Evolutionary conservation across 1,140 invertebrate species (phyloP).

Genomic region (Nephila pilipes): DNA sequence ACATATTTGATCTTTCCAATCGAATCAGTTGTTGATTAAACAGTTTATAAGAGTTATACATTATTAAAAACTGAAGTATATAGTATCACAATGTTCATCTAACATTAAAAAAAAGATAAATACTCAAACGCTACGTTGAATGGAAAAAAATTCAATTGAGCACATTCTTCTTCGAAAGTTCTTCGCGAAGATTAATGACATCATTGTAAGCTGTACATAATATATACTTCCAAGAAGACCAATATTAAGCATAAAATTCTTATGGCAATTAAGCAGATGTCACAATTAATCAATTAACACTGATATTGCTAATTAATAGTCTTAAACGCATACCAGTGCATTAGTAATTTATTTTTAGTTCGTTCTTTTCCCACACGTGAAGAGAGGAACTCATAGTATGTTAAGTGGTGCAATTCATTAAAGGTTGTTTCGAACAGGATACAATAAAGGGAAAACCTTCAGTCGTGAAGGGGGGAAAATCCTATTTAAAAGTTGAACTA

Average conservation of each 20-base stretch:
- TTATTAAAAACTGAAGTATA: no score
- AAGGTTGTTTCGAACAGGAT: slow-evolving; percentile 7
- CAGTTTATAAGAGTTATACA: no score
- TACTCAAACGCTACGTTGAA: no score
- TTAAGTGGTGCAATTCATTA: neutral
- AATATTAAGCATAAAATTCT: neutral
- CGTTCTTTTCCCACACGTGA: neutral
- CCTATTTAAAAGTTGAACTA: neutral
- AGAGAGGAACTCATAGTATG: neutral
- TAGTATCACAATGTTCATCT: no score
- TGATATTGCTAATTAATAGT: slow-evolving; percentile 25
- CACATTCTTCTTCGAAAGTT: neutral
- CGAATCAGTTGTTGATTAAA: no score
- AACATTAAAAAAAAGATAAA: no score
- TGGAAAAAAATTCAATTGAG: neutral
- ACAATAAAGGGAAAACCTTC: neutral
- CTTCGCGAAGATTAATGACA: neutral
- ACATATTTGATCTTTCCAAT: no score
- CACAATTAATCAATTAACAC: slow-evolving; percentile 64
- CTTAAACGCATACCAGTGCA: neutral
- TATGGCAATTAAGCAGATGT: slow-evolving; percentile 31
- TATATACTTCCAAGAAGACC: neutral
- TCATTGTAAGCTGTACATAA: neutral
- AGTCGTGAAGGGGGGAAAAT: neutral
- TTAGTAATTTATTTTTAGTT: slow-evolving; percentile 17